These are phyloP conservation scores for Potorous gilbertii DNA, from an alignment of 2,797 vertebrate genomes.

Conservation along the genomic window DNA sequence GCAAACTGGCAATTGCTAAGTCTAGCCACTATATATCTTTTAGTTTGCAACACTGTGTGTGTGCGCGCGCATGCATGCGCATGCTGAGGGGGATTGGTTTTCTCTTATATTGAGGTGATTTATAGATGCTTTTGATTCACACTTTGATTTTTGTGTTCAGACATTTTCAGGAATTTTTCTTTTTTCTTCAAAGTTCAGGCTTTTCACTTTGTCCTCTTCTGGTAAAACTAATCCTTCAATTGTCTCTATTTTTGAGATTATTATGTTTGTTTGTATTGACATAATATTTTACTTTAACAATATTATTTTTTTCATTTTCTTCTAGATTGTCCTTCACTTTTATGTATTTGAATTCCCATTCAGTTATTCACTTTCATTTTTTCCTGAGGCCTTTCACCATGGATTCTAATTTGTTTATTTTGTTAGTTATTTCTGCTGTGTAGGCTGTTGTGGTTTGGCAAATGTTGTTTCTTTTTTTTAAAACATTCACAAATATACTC, in stretches of 20 bases:
- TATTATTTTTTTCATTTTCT: neutral
- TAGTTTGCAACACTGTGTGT: neutral
- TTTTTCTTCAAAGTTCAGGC: neutral
- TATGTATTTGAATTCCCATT: neutral
- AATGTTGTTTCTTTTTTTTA: neutral
- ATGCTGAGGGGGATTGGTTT: neutral
- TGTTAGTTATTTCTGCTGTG: neutral
- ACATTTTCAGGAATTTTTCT: neutral
- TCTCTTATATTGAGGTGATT: neutral
- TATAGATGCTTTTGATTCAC: neutral
- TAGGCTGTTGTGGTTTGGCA: neutral
- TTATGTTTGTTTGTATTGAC: neutral
- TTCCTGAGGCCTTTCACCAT: neutral
- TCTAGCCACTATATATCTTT: neutral
- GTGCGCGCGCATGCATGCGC: rapidly evolving
- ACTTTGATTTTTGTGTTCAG: neutral
- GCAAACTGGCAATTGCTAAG: neutral
- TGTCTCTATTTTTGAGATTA: neutral
- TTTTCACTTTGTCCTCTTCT: neutral
- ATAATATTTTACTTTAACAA: neutral
- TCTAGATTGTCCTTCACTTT: neutral
- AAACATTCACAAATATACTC: neutral
- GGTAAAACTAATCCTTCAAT: neutral
- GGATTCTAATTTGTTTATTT: neutral
- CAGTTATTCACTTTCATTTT: neutral